Evolutionary conservation across 1,140 invertebrate genomes (phyloP).

Genomic region (Bombus haemorrhoidalis): DNA sequence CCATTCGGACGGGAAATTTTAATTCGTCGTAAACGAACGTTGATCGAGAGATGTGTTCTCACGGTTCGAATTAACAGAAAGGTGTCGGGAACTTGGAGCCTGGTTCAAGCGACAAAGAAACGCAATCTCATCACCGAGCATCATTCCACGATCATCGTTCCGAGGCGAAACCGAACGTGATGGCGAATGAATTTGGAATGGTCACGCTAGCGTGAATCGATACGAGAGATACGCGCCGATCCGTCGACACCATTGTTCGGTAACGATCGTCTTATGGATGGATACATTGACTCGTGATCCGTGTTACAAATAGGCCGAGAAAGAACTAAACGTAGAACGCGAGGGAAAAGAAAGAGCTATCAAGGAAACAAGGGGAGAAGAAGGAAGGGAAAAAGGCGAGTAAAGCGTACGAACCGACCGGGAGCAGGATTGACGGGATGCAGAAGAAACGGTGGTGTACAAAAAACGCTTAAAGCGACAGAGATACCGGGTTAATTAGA

Average conservation of each 20-base stretch:
- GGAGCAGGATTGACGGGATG: conserved; percentile 48
- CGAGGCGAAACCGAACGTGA: not conserved
- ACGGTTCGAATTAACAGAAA: conserved; percentile 21
- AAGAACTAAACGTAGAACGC: not conserved
- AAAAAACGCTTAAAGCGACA: conserved; percentile 33
- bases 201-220: conserved; percentile 23
- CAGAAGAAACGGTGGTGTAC: conserved; percentile 21
- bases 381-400: conserved; percentile 6
- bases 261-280: not conserved
- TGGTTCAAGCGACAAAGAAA: conserved; percentile 26
- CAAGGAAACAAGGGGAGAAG: not conserved
- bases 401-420: conserved; percentile 6
- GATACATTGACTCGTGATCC: conserved; percentile 17
- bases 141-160: conserved; percentile 37
- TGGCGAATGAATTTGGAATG: conserved; percentile 49
- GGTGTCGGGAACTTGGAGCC: not conserved
- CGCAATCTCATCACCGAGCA: conserved; percentile 18
- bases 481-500: conserved; percentile 61
- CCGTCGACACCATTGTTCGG: not conserved
- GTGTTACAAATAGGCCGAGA: not conserved
- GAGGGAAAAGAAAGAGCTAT: not conserved
- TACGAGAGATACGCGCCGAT: not conserved
- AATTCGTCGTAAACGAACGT: not conserved
- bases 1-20: conserved; percentile 7
- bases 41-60: conserved; percentile 21